These are phyloP conservation scores for Calliopum simillimum DNA, from an alignment of 2,888 invertebrate genomes.

Conservation along the genomic window DNA sequence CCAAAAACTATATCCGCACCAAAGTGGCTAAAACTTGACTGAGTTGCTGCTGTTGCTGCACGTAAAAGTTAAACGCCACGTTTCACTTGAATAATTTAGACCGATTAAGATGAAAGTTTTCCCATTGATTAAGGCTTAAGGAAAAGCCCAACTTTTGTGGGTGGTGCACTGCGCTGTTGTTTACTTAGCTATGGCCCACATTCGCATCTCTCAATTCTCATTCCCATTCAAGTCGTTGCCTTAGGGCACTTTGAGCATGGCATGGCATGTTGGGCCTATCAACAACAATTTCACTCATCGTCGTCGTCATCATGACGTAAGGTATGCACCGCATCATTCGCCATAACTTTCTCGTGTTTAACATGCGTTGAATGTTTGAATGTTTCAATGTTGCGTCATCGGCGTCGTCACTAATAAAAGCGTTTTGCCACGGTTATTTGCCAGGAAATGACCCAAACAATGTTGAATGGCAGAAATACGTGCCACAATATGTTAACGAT, in stretches of 20 bases:
- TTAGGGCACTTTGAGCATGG: background rate
- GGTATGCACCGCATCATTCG: background rate
- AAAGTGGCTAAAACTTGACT: background rate
- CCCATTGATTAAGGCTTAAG: slow-evolving; percentile 62
- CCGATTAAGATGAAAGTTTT: slow-evolving; percentile 64
- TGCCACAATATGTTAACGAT: slow-evolving; percentile 17
- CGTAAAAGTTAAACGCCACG: slow-evolving; percentile 64
- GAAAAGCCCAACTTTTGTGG: slow-evolving; percentile 27
- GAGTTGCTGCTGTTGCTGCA: slow-evolving; percentile 39
- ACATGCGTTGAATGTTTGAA: slow-evolving; percentile 29
- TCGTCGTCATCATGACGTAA: background rate
- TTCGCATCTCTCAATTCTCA: background rate
- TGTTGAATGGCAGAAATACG: slow-evolving; percentile 12
- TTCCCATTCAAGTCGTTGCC: background rate
- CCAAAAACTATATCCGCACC: slow-evolving; percentile 5
- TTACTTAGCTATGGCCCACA: background rate
- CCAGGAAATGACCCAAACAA: slow-evolving; percentile 29
- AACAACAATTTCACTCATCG: slow-evolving; percentile 6
- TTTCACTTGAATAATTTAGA: slow-evolving; percentile 65
- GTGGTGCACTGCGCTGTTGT: slow-evolving; percentile 1
- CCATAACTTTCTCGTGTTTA: slow-evolving; percentile 18
- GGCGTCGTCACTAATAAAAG: slow-evolving; percentile 2
- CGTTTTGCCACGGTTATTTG: slow-evolving; percentile 26
- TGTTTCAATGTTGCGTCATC: background rate
- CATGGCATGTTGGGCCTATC: too few relatives aligned